phyloP scores from a whole-genome alignment of 2,113 vertebrate species.

The Sciurus niger region DNA sequence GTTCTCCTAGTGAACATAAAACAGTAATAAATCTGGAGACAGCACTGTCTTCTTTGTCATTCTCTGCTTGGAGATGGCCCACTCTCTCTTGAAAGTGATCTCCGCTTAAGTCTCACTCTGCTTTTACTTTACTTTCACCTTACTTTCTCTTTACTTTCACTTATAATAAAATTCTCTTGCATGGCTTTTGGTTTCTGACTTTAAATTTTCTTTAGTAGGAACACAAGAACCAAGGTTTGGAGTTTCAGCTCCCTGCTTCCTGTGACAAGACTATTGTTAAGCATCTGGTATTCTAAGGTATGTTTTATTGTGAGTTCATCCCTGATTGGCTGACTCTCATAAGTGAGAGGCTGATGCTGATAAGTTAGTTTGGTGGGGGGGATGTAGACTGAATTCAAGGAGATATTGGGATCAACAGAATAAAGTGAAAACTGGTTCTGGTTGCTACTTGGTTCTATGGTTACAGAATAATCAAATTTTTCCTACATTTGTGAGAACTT shows the following conservation, averaged over 20 bases:
- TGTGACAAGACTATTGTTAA: background rate
- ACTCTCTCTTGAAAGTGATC: too few relatives aligned
- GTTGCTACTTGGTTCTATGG: background rate
- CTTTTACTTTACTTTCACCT: too few relatives aligned
- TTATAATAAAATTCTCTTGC: too few relatives aligned
- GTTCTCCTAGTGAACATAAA: too few relatives aligned
- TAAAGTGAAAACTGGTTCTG: background rate
- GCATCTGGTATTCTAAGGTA: background rate
- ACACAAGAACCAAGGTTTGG: too few relatives aligned
- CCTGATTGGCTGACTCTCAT: background rate
- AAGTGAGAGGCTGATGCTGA: background rate
- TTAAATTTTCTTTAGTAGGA: too few relatives aligned
- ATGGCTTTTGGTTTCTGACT: too few relatives aligned
- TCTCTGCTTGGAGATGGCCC: too few relatives aligned
- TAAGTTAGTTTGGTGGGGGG: background rate
- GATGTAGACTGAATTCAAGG: background rate
- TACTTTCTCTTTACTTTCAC: too few relatives aligned
- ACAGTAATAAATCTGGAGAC: too few relatives aligned
- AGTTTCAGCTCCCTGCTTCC: background rate
- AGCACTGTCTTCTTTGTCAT: too few relatives aligned
- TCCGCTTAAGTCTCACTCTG: too few relatives aligned
- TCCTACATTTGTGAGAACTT: background rate
- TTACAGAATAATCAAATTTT: conserved; percentile 2
- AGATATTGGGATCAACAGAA: background rate
- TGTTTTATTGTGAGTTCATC: background rate